Percentiles rank a stretch among this genome's conserved stretches.
Evolutionary conservation across 2,797 vertebrate species (phyloP).

Genomic region (Octomys mimax): DNA sequence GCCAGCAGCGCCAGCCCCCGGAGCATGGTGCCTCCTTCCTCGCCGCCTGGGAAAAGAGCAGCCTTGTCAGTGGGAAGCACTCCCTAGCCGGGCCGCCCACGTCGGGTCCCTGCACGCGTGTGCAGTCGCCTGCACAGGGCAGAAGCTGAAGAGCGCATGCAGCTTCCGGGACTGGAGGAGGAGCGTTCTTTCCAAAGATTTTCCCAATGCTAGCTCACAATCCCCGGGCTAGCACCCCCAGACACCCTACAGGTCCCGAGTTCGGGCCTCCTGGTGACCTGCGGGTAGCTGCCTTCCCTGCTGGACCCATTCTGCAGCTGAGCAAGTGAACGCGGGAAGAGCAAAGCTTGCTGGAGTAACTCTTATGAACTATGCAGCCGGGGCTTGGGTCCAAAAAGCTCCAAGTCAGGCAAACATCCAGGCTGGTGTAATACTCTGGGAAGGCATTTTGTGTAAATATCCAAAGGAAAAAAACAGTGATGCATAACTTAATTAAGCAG

Average conservation of each 20-base stretch:
- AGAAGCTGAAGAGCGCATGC: not conserved
- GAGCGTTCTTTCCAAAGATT: not conserved
- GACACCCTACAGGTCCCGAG: fast-evolving
- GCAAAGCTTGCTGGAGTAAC: too few species aligned
- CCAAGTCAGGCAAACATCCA: not conserved
- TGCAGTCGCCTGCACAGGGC: not conserved
- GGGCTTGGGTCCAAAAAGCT: not conserved
- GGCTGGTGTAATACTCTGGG: not conserved
- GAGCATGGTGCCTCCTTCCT: slow-evolving; percentile 89
- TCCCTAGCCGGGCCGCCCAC: fast-evolving
- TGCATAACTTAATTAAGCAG: not conserved
- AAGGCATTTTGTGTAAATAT: not conserved
- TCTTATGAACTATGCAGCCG: not conserved
- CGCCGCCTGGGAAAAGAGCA: slow-evolving; percentile 89
- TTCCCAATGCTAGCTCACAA: fast-evolving
- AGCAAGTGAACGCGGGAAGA: fast-evolving
- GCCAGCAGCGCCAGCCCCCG: slow-evolving; percentile 90
- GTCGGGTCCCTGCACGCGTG: not conserved
- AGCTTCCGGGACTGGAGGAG: too few species aligned
- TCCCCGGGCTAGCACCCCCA: fast-evolving
- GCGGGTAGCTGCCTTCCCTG: fast-evolving
- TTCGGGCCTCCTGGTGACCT: fast-evolving
- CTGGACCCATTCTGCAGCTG: not conserved
- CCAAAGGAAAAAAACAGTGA: not conserved
- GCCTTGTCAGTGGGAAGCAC: not conserved